These are phyloP conservation scores for Panzeria rudis DNA, from an alignment of 2,888 invertebrate genomes.

Conservation along the genomic window DNA sequence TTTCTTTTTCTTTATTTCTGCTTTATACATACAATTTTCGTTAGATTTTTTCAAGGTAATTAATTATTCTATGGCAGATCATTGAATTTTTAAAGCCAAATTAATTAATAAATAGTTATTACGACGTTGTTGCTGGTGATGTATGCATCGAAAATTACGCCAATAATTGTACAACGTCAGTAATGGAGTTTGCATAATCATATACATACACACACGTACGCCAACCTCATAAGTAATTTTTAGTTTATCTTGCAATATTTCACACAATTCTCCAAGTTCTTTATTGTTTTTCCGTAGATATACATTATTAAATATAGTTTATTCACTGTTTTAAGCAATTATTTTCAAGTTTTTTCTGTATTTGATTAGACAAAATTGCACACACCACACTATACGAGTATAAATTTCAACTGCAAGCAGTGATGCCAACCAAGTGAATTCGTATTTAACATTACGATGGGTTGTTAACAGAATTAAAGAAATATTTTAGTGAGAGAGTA, in stretches of 20 bases:
- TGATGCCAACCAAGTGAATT: constrained; percentile 11
- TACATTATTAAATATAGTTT: constrained; percentile 1
- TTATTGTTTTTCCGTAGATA: background rate
- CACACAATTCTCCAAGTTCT: background rate
- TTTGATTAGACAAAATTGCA: constrained; percentile 37
- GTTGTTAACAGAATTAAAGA: background rate
- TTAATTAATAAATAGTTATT: constrained; percentile 33
- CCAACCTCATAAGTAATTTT: background rate
- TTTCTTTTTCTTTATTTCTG: constrained; percentile 38
- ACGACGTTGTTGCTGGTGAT: background rate
- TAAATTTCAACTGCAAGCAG: constrained; percentile 48
- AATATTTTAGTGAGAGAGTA: background rate
- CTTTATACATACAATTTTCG: constrained; percentile 33
- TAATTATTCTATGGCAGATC: constrained; percentile 5
- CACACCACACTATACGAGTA: constrained; percentile 26
- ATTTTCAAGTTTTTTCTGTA: constrained; percentile 16
- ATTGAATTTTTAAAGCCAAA: constrained; percentile 35
- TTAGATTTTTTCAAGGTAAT: constrained; percentile 48
- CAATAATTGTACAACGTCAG: constrained; percentile 17
- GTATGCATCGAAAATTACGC: background rate
- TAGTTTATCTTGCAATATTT: background rate
- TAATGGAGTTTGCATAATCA: constrained; percentile 53
- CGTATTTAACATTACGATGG: background rate
- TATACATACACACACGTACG: constrained; percentile 22
- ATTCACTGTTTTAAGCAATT: constrained; percentile 32